Conservation (phyloP, 1,140 invertebrate species). For the Trachelipus rathkii region DNA sequence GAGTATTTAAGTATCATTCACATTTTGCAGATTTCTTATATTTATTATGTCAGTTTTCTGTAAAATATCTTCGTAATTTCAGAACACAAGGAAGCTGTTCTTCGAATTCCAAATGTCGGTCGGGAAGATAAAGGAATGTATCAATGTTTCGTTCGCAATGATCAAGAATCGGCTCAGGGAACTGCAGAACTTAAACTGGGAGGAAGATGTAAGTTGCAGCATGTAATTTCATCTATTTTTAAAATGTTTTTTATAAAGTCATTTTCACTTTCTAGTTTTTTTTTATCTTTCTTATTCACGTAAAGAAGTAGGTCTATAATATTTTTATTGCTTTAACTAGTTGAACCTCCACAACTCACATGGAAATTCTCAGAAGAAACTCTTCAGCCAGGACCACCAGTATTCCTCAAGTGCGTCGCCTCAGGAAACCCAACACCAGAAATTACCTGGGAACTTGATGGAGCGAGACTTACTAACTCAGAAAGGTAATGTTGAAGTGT, state of each 20-base stretch:
- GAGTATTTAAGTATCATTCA: neutral
- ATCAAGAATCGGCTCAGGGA: slow-evolving; percentile 87
- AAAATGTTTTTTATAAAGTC: no score
- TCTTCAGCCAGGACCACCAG: slow-evolving; percentile 75
- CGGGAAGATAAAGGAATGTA: slow-evolving; percentile 97
- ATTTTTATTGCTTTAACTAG: slow-evolving; percentile 49
- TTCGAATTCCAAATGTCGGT: slow-evolving; percentile 82
- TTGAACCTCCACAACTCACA: slow-evolving; percentile 80
- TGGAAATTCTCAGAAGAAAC: slow-evolving; percentile 81
- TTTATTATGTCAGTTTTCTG: neutral
- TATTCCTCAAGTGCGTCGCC: slow-evolving; percentile 74
- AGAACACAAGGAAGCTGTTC: slow-evolving; percentile 65
- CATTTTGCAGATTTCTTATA: neutral
- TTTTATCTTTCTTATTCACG: no score
- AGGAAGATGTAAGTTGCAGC: slow-evolving; percentile 67
- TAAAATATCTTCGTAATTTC: neutral
- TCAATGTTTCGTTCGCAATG: slow-evolving; percentile 90
- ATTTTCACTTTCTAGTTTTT: no score
- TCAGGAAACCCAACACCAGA: slow-evolving; percentile 89
- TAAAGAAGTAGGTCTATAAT: no score
- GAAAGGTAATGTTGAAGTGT: slow-evolving; percentile 56
- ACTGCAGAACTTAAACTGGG: slow-evolving; percentile 88
- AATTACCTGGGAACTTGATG: slow-evolving; percentile 90
- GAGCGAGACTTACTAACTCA: slow-evolving; percentile 72
- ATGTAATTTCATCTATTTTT: no score